Conservation (phyloP, 2,113 vertebrate genomes). For the Thoracochromis brauschi region DNA sequence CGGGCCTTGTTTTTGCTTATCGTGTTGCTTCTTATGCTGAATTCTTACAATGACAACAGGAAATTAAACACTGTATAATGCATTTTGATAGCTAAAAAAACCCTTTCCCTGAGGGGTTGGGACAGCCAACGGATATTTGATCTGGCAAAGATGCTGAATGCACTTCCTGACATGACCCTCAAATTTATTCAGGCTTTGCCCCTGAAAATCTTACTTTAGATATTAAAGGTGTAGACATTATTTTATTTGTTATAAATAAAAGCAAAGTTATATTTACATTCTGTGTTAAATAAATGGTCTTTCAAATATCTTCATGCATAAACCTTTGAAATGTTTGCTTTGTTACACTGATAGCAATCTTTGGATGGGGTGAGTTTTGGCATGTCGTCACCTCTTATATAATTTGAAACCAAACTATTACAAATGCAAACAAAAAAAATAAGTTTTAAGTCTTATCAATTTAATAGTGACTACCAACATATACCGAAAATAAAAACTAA, state of each 20-base stretch:
- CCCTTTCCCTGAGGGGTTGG: neutral
- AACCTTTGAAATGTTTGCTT: neutral
- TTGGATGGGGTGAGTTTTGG: neutral
- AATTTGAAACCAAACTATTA: neutral
- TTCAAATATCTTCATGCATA: neutral
- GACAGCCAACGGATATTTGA: neutral
- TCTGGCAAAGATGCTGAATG: neutral
- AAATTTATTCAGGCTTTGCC: neutral
- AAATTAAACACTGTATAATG: neutral
- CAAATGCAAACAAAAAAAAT: neutral
- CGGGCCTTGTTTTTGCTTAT: neutral
- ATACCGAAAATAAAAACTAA: neutral
- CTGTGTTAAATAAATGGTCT: neutral
- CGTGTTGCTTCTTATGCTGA: neutral
- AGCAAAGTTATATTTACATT: neutral
- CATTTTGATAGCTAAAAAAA: neutral
- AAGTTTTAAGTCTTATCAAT: neutral
- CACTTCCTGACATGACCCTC: neutral
- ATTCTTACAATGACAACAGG: neutral
- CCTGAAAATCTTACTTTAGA: neutral
- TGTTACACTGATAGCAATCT: neutral
- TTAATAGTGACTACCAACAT: neutral
- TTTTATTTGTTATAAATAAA: neutral
- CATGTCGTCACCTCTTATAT: neutral
- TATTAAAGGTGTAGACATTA: neutral